Conservation (phyloP, 2,888 invertebrate genomes). For the Pandemis heparana region DNA sequence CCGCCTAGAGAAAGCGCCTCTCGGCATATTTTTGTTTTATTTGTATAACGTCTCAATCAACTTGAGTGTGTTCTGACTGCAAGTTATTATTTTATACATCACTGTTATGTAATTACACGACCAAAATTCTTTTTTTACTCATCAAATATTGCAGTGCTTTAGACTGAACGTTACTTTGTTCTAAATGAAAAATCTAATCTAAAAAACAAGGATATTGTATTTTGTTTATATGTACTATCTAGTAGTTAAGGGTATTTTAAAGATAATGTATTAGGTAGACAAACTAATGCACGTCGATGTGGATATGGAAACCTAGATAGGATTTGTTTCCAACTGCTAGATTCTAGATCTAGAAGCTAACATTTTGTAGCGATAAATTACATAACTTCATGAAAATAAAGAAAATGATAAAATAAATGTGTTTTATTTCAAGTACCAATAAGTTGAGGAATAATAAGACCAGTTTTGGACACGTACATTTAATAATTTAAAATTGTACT, state of each 20-base stretch:
- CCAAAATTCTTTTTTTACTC: not conserved
- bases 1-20: not conserved
- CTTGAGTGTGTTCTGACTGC: too few relatives aligned
- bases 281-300: not conserved
- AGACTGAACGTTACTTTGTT: not conserved
- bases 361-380: not conserved
- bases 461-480: slow-evolving; percentile 51
- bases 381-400: slow-evolving; percentile 5
- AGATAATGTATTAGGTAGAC: not conserved
- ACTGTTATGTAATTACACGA: too few relatives aligned
- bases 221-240: slow-evolving; percentile 1
- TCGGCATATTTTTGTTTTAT: slow-evolving; percentile 5
- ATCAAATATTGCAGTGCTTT: not conserved
- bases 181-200: not conserved
- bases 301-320: not conserved
- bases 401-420: not conserved
- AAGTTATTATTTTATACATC: too few relatives aligned
- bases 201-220: not conserved
- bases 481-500: slow-evolving; percentile 60
- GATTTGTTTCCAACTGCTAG: not conserved
- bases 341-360: slow-evolving; percentile 1
- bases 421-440: not conserved
- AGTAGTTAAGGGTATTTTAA: slow-evolving; percentile 16
- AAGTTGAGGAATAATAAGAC: slow-evolving; percentile 1
- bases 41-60: too few relatives aligned